Evolutionary conservation across 2,113 vertebrate genomes (phyloP).

Genomic region (Oxyruncus cristatus): DNA sequence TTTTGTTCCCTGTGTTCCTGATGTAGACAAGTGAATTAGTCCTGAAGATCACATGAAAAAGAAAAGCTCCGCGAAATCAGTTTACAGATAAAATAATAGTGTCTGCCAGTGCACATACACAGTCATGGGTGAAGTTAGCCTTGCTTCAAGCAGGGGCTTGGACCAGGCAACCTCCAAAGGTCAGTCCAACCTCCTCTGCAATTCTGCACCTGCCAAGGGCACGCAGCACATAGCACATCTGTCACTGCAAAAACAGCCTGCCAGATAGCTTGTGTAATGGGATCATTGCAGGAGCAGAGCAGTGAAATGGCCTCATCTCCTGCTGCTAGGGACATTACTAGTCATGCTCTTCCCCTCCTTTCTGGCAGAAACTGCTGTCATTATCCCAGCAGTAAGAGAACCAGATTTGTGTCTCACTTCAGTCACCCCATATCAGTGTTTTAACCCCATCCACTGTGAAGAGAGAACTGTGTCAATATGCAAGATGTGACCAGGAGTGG

Average conservation of each 20-base stretch:
- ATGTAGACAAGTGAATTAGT: not conserved
- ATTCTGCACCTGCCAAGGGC: not conserved
- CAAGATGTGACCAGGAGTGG: not conserved
- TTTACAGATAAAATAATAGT: not conserved
- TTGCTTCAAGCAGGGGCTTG: not conserved
- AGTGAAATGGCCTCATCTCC: not conserved
- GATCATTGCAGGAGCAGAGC: not conserved
- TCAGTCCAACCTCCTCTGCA: not conserved
- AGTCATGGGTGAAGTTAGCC: not conserved
- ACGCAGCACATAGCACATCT: not conserved
- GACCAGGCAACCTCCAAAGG: not conserved
- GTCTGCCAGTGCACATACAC: accelerated
- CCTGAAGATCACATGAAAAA: not conserved
- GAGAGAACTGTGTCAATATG: not conserved
- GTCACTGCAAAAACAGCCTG: not conserved
- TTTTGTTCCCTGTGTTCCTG: not conserved
- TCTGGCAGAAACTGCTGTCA: not conserved
- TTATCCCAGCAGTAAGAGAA: not conserved
- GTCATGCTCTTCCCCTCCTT: not conserved
- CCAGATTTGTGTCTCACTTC: accelerated
- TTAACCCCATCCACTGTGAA: not conserved
- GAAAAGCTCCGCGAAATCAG: not conserved
- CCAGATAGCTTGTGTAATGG: not conserved
- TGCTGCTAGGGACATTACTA: not conserved
- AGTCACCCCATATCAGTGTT: not conserved